phyloP scores from a whole-genome alignment of 2,888 invertebrate species.

The Hypomecis punctinalis region DNA sequence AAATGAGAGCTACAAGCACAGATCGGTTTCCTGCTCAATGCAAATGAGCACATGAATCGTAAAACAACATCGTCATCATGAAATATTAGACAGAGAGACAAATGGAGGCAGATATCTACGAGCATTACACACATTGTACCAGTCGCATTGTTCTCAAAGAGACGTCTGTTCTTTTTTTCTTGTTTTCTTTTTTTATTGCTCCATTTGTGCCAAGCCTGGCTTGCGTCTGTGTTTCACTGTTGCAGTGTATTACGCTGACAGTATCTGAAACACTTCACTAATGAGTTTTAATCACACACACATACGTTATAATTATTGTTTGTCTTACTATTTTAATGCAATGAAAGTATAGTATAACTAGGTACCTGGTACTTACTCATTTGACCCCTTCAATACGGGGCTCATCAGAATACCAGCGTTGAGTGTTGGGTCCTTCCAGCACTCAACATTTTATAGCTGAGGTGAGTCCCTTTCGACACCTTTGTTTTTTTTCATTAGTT shows the following conservation, averaged over 20 bases:
- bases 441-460: too few relatives aligned
- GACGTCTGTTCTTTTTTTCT: slow-evolving; percentile 59
- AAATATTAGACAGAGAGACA: slow-evolving; percentile 78
- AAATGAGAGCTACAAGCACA: slow-evolving; percentile 19
- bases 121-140: slow-evolving; percentile 57
- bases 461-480: too few relatives aligned
- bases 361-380: too few relatives aligned
- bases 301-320: too few relatives aligned
- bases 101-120: slow-evolving; percentile 57
- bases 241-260: slow-evolving; percentile 15
- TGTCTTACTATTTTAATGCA: too few relatives aligned
- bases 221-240: slow-evolving; percentile 49
- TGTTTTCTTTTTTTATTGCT: slow-evolving; percentile 62
- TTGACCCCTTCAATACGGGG: too few relatives aligned
- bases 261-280: background rate
- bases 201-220: slow-evolving; percentile 66
- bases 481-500: too few relatives aligned
- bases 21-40: slow-evolving; percentile 49
- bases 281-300: too few relatives aligned
- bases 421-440: too few relatives aligned
- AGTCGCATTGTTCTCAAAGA: slow-evolving; percentile 64
- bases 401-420: too few relatives aligned
- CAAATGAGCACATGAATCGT: slow-evolving; percentile 63
- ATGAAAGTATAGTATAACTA: too few relatives aligned
- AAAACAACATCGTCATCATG: slow-evolving; percentile 75